Conservation (phyloP, 2,797 vertebrate species). For the Phalloptychus januarius region DNA sequence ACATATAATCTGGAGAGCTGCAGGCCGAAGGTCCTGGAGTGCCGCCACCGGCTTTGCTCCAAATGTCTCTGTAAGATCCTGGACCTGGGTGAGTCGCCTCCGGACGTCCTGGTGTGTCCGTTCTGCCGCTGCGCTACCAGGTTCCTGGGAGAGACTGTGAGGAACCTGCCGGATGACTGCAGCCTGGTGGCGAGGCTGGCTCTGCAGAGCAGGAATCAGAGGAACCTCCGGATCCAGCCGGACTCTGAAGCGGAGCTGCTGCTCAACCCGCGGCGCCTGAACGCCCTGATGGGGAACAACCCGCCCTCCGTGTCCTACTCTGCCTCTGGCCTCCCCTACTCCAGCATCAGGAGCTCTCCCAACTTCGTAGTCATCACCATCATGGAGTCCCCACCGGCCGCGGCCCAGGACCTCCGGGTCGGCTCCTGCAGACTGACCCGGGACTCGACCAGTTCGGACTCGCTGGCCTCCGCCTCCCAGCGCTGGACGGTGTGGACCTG, state of each 20-base stretch:
- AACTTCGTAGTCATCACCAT: conserved; percentile 96
- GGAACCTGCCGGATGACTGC: conserved; percentile 90
- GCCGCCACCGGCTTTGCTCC: conserved; percentile 93
- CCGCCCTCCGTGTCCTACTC: conserved; percentile 46
- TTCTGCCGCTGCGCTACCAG: conserved; percentile 92
- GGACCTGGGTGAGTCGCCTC: conserved; percentile 88
- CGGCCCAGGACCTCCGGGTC: conserved; percentile 28
- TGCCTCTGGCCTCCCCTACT: conserved; percentile 70
- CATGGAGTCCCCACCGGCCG: conserved; percentile 85
- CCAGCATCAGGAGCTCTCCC: conserved; percentile 79
- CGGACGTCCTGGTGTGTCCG: conserved; percentile 87
- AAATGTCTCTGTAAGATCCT: conserved; percentile 93
- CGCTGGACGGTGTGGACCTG: conserved; percentile 94
- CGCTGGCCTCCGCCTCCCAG: conserved; percentile 86
- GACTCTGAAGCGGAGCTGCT: conserved; percentile 86
- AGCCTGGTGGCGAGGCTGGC: conserved; percentile 87
- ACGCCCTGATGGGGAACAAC: conserved; percentile 84
- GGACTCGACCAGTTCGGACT: conserved; percentile 89
- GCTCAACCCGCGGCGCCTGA: conserved; percentile 87
- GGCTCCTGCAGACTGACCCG: conserved; percentile 68
- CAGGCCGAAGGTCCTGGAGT: conserved; percentile 91
- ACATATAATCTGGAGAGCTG: conserved; percentile 84
- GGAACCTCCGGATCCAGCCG: conserved; percentile 76
- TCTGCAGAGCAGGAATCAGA: conserved; percentile 84
- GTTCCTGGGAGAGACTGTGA: conserved; percentile 83